A percentile compares a stretch with the other conserved stretches of the same genome.
Evolutionary conservation across 53 echinoderm and acorn worm species (phyloP).

Genomic region (Paracentrotus lividus): DNA sequence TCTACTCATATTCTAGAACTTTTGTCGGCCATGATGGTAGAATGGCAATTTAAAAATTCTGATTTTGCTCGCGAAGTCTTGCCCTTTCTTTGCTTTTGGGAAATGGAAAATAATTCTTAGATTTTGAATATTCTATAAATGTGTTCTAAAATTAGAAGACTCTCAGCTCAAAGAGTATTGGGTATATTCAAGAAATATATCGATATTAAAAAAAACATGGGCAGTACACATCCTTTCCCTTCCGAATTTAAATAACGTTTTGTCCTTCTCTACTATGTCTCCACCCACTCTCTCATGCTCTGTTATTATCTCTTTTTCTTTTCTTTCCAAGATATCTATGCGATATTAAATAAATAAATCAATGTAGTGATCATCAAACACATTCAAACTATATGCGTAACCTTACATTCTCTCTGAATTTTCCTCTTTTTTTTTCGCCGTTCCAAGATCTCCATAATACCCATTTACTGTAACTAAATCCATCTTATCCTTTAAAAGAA

Average conservation of each 20-base stretch:
- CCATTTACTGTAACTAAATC: no score
- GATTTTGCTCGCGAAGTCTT: background rate
- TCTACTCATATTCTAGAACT: background rate
- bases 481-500: no score
- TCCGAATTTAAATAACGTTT: background rate
- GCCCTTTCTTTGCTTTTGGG: background rate
- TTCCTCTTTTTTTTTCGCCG: no score
- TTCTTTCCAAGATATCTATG: background rate
- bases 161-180: background rate
- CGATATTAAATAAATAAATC: no score
- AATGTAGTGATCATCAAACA: no score
- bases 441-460: no score
- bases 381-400: no score
- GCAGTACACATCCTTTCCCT: background rate
- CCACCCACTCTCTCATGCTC: background rate
- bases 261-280: background rate
- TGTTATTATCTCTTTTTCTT: background rate
- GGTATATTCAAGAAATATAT: no score
- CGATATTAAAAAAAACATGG: background rate
- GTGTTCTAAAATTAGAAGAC: background rate
- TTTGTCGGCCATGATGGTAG: background rate
- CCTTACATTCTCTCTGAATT: no score
- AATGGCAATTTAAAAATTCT: no score
- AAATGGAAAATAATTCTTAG: background rate
- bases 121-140: background rate